Conservation (phyloP, 2,888 invertebrate species). For the Ennomos quercinarius region DNA sequence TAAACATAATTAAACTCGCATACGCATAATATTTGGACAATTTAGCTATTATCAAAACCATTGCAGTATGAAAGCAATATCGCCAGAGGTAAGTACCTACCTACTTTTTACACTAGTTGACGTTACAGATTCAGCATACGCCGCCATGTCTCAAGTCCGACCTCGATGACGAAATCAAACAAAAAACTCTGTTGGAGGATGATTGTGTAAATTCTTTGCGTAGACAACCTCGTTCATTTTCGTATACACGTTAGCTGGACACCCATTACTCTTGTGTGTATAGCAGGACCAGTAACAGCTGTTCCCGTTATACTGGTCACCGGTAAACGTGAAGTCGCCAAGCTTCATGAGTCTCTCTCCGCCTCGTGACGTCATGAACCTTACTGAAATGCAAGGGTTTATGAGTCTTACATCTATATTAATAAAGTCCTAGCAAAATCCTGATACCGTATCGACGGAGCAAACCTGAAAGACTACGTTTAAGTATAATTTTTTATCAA, state of each 20-base stretch:
- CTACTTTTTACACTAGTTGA: no score
- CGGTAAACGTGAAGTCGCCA: constrained; percentile 76
- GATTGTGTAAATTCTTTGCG: constrained; percentile 73
- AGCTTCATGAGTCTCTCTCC: constrained; percentile 75
- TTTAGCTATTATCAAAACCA: no score
- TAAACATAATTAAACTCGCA: no score
- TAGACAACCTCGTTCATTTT: constrained; percentile 63
- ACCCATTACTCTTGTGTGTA: constrained; percentile 68
- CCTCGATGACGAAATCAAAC: constrained; percentile 51
- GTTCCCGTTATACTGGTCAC: constrained; percentile 52
- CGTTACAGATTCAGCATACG: no score
- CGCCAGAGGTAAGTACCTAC: no score
- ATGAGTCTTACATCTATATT: neutral
- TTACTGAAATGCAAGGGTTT: constrained; percentile 57
- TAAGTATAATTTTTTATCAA: no score
- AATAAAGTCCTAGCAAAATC: no score
- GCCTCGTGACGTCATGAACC: constrained; percentile 74
- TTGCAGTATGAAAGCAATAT: no score
- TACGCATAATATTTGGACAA: no score
- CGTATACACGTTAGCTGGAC: constrained; percentile 72
- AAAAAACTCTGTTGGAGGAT: constrained; percentile 79
- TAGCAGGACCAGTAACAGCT: constrained; percentile 74
- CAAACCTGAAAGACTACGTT: no score
- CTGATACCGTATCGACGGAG: no score
- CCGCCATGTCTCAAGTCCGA: no score